phyloP scores from a whole-genome alignment of 2,888 invertebrate species.

The Leistus spinibarbis region DNA sequence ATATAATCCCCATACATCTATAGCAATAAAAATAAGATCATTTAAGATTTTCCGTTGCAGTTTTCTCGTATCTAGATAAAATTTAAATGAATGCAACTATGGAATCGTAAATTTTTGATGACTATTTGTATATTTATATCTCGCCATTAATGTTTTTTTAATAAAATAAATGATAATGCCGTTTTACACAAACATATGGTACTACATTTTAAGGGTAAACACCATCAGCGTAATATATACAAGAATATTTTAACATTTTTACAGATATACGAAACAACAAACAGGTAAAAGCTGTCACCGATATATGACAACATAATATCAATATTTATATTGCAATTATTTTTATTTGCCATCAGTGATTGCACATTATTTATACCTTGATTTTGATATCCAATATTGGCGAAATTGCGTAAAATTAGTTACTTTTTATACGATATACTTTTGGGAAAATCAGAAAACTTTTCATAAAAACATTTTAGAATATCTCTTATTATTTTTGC shows the following conservation, averaged over 20 bases:
- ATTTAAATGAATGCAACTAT: slow-evolving; percentile 26
- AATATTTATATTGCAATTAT: not conserved
- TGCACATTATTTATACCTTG: too few relatives aligned
- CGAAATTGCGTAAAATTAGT: too few relatives aligned
- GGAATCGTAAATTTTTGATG: slow-evolving; percentile 5
- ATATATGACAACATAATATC: not conserved
- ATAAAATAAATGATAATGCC: not conserved
- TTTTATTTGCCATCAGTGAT: not conserved
- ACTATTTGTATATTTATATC: slow-evolving; percentile 27
- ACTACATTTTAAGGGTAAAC: not conserved
- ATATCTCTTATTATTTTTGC: too few relatives aligned
- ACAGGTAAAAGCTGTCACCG: not conserved
- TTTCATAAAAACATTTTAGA: too few relatives aligned
- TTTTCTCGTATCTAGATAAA: not conserved
- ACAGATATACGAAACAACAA: too few relatives aligned
- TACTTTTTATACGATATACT: too few relatives aligned
- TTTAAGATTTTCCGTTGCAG: too few relatives aligned
- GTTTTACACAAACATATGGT: slow-evolving; percentile 13
- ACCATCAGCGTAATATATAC: not conserved
- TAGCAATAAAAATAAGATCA: too few relatives aligned
- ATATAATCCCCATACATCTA: too few relatives aligned
- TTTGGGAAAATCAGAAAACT: too few relatives aligned
- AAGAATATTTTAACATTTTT: not conserved
- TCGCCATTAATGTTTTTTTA: slow-evolving; percentile 25
- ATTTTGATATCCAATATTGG: too few relatives aligned